Conservation (phyloP, 2,113 vertebrate genomes). For the Marcusenius ussheri region DNA sequence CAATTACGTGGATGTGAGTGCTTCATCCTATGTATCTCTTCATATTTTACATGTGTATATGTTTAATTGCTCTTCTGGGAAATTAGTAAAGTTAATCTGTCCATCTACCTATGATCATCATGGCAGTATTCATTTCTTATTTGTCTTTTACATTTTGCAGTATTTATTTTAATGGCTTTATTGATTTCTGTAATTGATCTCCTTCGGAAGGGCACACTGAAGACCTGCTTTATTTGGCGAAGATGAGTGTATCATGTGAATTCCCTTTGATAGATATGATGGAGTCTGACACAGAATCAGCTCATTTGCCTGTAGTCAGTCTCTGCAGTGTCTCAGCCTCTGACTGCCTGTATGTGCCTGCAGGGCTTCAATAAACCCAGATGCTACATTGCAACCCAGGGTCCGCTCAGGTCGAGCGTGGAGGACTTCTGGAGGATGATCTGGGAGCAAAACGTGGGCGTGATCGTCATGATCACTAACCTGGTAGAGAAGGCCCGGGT, state of each 20-base stretch:
- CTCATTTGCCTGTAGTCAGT: background rate
- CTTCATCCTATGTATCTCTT: background rate
- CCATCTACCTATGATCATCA: background rate
- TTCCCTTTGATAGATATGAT: background rate
- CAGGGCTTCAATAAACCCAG: conserved; percentile 87
- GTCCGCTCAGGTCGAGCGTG: conserved; percentile 81
- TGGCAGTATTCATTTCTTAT: background rate
- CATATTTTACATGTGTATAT: background rate
- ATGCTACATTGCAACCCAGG: conserved; percentile 94
- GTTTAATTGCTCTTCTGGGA: background rate
- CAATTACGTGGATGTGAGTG: conserved; percentile 89
- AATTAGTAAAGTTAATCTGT: background rate
- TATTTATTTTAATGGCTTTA: background rate
- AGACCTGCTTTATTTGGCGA: background rate
- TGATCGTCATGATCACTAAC: conserved; percentile 96
- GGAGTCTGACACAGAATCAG: background rate
- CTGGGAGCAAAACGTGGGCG: conserved; percentile 88
- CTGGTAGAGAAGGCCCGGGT: conserved; percentile 92
- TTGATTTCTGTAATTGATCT: background rate
- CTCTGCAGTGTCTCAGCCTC: conserved; percentile 19
- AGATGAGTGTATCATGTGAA: background rate
- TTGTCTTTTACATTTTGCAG: background rate
- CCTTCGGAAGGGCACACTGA: background rate
- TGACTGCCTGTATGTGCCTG: conserved; percentile 30
- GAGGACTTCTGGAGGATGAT: conserved; percentile 98